Evolutionary conservation across 2,113 vertebrate genomes (phyloP), one percentile per base, ranked within the genome.

Genomic region (Haemorhous mexicanus): DNA sequence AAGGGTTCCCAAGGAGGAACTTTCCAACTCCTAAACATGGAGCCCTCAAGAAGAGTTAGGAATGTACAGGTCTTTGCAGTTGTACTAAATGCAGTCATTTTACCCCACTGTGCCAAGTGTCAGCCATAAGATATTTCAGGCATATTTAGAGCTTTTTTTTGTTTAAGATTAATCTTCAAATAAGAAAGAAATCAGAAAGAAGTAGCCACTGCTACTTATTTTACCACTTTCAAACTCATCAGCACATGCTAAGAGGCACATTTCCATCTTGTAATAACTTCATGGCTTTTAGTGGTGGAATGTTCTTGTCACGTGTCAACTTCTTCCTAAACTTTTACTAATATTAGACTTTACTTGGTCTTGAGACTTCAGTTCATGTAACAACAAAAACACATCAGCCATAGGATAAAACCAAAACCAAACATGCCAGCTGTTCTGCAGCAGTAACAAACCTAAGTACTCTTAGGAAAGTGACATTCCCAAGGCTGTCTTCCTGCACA

Each of bases 391-490:
- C 33, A 18, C 10, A 1, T 32, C 32, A 50, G 22, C 52, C 26
- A 13, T 3, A 67, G 52, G 18, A 26, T 56, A 58, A 91, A 74
- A 52, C 26, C 33, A 20, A 39, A 43, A 4, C 35, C 28, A 20
- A 39, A 43, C 5, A 10, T 7, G 41, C 16, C 11, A 27, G 21
- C 14, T 35, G 27, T 33, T 43, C 22, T 28, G 70, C 35, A 90
- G 77, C 55, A 63, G 28, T 35, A 41, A 32, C 8, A 74, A 62
- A 19, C 15, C 11, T 44, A 79, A 10, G 21, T 16, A 30, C 28
- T 46, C 2, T 0, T 6, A 23, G 2, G 8, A 9, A 53, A 63
- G 28, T 3, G 16, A 11, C 8, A 10, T 15, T 32, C 24, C 27
- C 32, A 35, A 16, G 18, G 15, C 62, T 66, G n/a, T 7, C 30